Evolutionary conservation across 2,888 invertebrate species (phyloP).

Genomic region (Cordilura impudica): DNA sequence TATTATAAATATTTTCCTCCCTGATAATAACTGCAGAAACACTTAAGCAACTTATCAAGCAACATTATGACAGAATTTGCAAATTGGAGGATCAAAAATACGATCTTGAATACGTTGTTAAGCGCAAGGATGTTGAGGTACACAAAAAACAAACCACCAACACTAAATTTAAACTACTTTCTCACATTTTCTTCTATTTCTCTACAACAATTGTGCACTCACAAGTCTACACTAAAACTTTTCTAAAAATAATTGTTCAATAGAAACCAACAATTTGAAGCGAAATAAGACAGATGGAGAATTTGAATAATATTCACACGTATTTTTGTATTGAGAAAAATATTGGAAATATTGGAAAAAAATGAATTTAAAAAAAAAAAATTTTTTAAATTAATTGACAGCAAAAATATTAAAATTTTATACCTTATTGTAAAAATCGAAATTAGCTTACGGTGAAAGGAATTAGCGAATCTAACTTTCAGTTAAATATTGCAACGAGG

Average conservation of each 20-base stretch:
- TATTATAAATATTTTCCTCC: slow-evolving; percentile 16
- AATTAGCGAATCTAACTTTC: too few relatives aligned
- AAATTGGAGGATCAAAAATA: slow-evolving; percentile 96
- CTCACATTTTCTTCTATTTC: slow-evolving; percentile 1
- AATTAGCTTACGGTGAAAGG: too few relatives aligned
- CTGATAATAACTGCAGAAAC: slow-evolving; percentile 4
- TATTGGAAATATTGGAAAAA: too few relatives aligned
- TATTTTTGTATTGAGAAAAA: background rate
- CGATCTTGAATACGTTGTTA: slow-evolving; percentile 98
- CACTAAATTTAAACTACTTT: slow-evolving; percentile 32
- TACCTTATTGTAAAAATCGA: too few relatives aligned
- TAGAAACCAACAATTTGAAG: slow-evolving; percentile 1
- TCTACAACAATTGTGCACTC: slow-evolving; percentile 50
- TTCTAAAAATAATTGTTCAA: slow-evolving; percentile 2
- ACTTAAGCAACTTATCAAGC: slow-evolving; percentile 81
- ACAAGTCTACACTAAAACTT: slow-evolving; percentile 43
- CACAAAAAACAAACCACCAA: slow-evolving; percentile 74
- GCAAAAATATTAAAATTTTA: too few relatives aligned
- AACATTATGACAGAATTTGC: slow-evolving; percentile 92
- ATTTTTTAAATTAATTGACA: too few relatives aligned
- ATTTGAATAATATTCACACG: background rate
- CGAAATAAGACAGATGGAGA: background rate
- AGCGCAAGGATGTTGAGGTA: slow-evolving; percentile 99
- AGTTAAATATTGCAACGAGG: too few relatives aligned
- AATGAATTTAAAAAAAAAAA: too few relatives aligned